These are phyloP conservation scores for Diploscapter pachys DNA, from an alignment of 1,140 invertebrate genomes.

Conservation along the genomic window DNA sequence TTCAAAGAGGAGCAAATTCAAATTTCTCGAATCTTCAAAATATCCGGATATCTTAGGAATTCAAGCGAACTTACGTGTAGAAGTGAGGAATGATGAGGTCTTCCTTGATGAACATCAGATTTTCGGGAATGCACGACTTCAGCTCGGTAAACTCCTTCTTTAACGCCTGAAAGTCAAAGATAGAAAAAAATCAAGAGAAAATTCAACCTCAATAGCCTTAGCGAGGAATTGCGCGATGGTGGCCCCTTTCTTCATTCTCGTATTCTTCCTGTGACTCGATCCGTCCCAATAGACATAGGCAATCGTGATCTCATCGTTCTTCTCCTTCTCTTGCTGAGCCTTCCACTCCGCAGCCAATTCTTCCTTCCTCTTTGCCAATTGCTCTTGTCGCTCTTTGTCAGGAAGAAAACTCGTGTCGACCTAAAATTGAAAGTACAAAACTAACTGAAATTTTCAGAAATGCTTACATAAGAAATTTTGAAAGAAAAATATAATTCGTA, in stretches of 20 bases:
- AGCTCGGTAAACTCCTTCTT: conserved; percentile 94
- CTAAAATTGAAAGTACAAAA: too few relatives aligned
- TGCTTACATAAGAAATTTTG: too few relatives aligned
- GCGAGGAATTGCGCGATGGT: conserved; percentile 97
- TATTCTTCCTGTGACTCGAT: conserved; percentile 89
- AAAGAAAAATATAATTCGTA: too few relatives aligned
- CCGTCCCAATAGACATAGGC: conserved; percentile 99
- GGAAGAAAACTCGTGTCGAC: conserved; percentile 99
- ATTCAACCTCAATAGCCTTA: conserved; percentile 60
- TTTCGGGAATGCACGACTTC: conserved; percentile 91
- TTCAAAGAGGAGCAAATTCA: too few relatives aligned
- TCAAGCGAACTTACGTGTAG: conserved; percentile 49
- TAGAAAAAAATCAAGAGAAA: conserved; percentile 60
- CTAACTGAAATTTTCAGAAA: too few relatives aligned
- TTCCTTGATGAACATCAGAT: conserved; percentile 99
- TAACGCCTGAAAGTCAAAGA: conserved; percentile 65
- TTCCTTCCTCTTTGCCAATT: conserved; percentile 78
- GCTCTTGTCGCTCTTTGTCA: conserved; percentile 85
- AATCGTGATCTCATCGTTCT: conserved; percentile 91
- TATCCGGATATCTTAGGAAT: neutral
- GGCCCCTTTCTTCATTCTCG: conserved; percentile 91
- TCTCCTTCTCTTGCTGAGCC: conserved; percentile 85
- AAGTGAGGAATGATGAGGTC: conserved; percentile 93
- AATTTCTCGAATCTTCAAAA: too few relatives aligned
- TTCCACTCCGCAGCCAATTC: conserved; percentile 89